phyloP scores from a whole-genome alignment of 2,888 invertebrate genomes.

The Molorchus minor region DNA sequence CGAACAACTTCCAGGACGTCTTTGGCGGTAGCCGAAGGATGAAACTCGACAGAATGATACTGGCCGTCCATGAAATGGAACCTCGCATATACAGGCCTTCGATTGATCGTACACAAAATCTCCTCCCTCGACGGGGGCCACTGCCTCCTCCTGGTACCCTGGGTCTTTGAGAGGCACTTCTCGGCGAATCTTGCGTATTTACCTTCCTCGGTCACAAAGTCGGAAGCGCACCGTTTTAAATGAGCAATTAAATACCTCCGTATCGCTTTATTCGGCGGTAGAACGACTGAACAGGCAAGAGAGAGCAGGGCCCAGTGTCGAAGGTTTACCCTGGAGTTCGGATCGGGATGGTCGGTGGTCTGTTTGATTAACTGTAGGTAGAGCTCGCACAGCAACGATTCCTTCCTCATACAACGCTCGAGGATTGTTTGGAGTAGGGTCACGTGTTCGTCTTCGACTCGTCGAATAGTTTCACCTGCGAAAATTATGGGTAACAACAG shows the following conservation, averaged over 20 bases:
- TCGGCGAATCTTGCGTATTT: conserved; percentile 91
- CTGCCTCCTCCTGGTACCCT: conserved; percentile 81
- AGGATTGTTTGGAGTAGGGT: conserved; percentile 88
- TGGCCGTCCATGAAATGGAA: conserved; percentile 95
- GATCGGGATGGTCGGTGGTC: conserved; percentile 92
- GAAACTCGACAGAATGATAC: conserved; percentile 94
- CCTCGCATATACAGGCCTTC: conserved; percentile 89
- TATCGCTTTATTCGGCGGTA: conserved; percentile 87
- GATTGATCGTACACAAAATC: conserved; percentile 90
- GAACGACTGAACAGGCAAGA: conserved; percentile 80
- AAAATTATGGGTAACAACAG: conserved; percentile 17
- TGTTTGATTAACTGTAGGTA: conserved; percentile 91
- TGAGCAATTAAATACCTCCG: conserved; percentile 89
- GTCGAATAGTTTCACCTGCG: conserved; percentile 70
- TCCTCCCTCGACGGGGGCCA: conserved; percentile 93
- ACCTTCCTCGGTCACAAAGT: conserved; percentile 91
- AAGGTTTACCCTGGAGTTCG: conserved; percentile 84
- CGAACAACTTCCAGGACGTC: conserved; percentile 89
- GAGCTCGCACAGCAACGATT: conserved; percentile 86
- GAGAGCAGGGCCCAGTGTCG: conserved; percentile 93
- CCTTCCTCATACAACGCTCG: conserved; percentile 91
- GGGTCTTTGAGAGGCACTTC: conserved; percentile 79
- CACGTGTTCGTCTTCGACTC: conserved; percentile 88
- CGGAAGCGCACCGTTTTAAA: conserved; percentile 86
- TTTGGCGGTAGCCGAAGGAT: conserved; percentile 90